Evolutionary conservation across 2,113 vertebrate genomes (phyloP).

Genomic region (Microtus montanus): DNA sequence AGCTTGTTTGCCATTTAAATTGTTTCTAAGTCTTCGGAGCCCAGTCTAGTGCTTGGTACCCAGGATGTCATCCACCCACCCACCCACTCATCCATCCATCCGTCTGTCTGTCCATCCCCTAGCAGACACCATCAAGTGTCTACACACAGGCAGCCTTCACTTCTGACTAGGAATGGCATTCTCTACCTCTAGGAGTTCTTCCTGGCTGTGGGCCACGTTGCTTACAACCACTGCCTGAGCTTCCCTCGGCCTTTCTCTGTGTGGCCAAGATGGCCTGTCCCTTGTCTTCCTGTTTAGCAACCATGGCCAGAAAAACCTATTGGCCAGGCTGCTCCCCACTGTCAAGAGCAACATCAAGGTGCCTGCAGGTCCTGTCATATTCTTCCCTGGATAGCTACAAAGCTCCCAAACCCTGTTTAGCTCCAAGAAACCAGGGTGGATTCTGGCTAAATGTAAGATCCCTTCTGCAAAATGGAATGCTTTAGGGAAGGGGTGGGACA

Average conservation of each 20-base stretch:
- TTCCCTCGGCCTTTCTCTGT: neutral
- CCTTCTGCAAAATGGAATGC: neutral
- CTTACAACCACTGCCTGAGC: neutral
- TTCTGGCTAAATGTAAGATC: neutral
- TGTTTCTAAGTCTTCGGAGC: neutral
- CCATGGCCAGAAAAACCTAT: no score
- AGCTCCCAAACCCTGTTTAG: fast-evolving
- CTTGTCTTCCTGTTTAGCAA: neutral
- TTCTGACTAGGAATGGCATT: neutral
- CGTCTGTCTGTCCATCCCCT: neutral
- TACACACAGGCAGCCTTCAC: neutral
- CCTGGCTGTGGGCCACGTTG: neutral
- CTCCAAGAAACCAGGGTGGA: neutral
- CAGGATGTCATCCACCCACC: neutral
- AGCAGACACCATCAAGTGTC: neutral
- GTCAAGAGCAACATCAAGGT: neutral
- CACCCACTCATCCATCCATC: neutral
- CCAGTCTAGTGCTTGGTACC: neutral
- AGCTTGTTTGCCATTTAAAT: neutral
- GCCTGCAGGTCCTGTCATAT: fast-evolving
- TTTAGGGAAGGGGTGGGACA: neutral
- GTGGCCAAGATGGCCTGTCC: neutral
- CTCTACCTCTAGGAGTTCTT: neutral
- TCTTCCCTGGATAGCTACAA: neutral
- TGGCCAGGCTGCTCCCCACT: neutral